A percentile compares a stretch with the other conserved stretches of the same genome.
Evolutionary conservation across 2,113 vertebrate species (phyloP).

Genomic region (Felis chaus): DNA sequence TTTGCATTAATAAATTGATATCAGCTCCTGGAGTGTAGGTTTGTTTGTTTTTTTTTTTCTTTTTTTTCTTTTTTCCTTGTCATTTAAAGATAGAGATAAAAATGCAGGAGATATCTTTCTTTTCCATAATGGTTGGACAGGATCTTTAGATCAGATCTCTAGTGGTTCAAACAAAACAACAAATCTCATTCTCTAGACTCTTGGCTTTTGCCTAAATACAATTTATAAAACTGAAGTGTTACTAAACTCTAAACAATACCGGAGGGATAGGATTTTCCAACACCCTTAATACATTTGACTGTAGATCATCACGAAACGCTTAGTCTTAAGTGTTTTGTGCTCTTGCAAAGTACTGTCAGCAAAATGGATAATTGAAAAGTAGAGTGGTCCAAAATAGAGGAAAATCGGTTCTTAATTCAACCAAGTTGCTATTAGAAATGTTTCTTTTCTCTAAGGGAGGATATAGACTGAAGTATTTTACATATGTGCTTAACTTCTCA

Average conservation of each 20-base stretch:
- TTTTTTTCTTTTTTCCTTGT: neutral
- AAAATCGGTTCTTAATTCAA: slow-evolving; percentile 35
- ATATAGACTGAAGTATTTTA: neutral
- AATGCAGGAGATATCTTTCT: neutral
- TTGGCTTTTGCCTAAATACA: slow-evolving; percentile 43
- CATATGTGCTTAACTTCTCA: neutral
- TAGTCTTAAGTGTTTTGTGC: slow-evolving; percentile 28
- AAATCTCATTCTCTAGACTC: slow-evolving; percentile 26
- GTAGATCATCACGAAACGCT: slow-evolving; percentile 30
- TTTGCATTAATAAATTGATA: neutral
- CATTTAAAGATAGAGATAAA: slow-evolving; percentile 15
- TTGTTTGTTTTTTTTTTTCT: neutral
- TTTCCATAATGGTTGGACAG: slow-evolving; percentile 37
- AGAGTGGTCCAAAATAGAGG: slow-evolving; percentile 20
- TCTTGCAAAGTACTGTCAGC: slow-evolving; percentile 29
- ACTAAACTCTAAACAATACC: slow-evolving; percentile 67
- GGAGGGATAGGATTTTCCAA: slow-evolving; percentile 45
- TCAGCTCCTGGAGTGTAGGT: neutral
- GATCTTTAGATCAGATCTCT: slow-evolving; percentile 52
- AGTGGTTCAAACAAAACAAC: slow-evolving; percentile 59
- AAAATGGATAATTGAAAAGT: slow-evolving; percentile 53
- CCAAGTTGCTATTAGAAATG: neutral
- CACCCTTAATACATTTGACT: slow-evolving; percentile 43
- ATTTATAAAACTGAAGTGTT: slow-evolving; percentile 62
- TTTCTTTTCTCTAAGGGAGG: neutral